phyloP scores from a whole-genome alignment of 2,113 vertebrate species.

The Rafetus swinhoei region DNA sequence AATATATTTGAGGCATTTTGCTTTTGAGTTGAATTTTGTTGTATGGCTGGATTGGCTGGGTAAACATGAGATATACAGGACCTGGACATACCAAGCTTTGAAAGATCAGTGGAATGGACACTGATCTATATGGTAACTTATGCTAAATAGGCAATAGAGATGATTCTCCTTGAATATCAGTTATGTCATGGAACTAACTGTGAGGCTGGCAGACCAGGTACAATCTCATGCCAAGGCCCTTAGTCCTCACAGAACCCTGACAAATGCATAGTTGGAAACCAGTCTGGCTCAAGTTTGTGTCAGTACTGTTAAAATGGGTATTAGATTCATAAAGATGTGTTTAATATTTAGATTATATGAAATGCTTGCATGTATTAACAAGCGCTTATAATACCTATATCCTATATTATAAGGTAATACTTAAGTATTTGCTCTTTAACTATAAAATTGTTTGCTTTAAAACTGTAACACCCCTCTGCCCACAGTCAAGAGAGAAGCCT shows the following conservation, averaged over 20 bases:
- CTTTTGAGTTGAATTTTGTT: not conserved
- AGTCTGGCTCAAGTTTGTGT: not conserved
- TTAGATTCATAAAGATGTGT: not conserved
- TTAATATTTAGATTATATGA: not conserved
- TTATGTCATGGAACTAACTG: not conserved
- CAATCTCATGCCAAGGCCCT: not conserved
- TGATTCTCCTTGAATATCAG: constrained; percentile 19
- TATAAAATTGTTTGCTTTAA: not conserved
- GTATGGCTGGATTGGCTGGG: not conserved
- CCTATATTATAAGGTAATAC: not conserved
- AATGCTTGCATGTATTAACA: not conserved
- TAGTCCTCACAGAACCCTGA: not conserved
- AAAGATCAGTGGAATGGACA: not conserved
- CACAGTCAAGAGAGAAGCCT: not conserved
- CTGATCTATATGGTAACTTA: not conserved
- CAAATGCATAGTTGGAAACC: not conserved
- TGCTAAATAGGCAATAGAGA: not conserved
- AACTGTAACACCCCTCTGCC: not conserved
- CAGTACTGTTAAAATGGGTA: not conserved
- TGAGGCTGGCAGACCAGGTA: not conserved
- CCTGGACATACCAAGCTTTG: not conserved
- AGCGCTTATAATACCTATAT: no score
- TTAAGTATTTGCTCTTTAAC: not conserved
- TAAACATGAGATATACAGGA: not conserved
- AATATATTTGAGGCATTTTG: not conserved